Percentiles rank a stretch among this genome's conserved stretches.
Evolutionary conservation across 1,140 invertebrate genomes (phyloP).

Genomic region (Tachypleus tridentatus): DNA sequence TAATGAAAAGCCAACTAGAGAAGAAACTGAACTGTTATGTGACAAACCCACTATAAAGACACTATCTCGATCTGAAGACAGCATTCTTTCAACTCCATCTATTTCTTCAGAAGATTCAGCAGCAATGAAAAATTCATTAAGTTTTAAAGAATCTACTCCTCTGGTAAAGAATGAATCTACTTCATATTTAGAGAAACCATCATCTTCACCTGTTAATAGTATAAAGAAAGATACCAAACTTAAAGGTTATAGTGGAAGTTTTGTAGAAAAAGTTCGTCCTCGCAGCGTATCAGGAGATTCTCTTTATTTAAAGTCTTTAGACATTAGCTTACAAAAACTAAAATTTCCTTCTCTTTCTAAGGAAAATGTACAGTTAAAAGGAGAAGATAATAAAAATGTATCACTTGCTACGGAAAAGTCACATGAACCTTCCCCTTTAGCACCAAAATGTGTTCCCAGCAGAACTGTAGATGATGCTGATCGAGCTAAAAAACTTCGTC

Average conservation of each 20-base stretch:
- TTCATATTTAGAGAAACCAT: too few species aligned
- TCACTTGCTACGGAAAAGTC: background rate
- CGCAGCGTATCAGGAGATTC: conserved; percentile 21
- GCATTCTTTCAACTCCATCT: too few species aligned
- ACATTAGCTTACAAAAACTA: conserved; percentile 23
- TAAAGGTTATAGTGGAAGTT: conserved; percentile 22
- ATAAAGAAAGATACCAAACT: conserved; percentile 12
- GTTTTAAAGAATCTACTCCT: too few species aligned
- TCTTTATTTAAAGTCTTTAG: conserved; percentile 22
- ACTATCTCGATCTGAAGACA: too few species aligned
- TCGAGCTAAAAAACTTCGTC: conserved; percentile 7
- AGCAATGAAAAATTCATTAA: too few species aligned
- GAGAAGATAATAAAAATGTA: background rate
- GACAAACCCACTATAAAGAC: too few species aligned
- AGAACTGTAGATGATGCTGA: background rate
- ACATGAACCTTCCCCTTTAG: background rate
- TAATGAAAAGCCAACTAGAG: too few species aligned
- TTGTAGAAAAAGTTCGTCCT: conserved; percentile 23
- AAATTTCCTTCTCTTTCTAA: conserved; percentile 19
- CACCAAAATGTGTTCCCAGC: background rate
- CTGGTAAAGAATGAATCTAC: too few species aligned
- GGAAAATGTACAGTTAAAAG: background rate
- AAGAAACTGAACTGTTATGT: too few species aligned
- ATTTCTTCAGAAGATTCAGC: too few species aligned
- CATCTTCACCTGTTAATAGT: too few species aligned